phyloP scores from a whole-genome alignment of 2,113 vertebrate genomes.

The Ivindomyrus marchei region DNA sequence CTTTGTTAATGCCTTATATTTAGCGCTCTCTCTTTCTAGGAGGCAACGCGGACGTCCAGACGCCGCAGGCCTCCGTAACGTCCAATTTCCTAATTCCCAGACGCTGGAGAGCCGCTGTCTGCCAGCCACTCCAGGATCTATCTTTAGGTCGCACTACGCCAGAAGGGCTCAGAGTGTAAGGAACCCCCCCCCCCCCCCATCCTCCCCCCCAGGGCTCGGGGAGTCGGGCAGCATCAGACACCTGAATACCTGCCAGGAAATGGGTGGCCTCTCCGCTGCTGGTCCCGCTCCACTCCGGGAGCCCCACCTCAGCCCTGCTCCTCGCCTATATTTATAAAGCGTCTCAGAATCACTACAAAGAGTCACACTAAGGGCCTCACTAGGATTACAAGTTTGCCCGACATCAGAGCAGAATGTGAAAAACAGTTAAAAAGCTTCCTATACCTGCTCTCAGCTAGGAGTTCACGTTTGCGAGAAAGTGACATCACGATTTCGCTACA shows the following conservation, averaged over 20 bases:
- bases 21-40: not conserved
- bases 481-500: not conserved
- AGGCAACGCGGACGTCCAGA: not conserved
- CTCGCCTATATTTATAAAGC: not conserved
- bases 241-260: conserved; percentile 4
- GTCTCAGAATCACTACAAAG: not conserved
- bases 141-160: not conserved
- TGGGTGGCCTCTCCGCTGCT: not conserved
- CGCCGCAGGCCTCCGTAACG: not conserved
- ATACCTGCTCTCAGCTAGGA: not conserved
- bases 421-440: not conserved
- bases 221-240: not conserved
- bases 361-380: not conserved
- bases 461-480: not conserved
- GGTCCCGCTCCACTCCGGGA: not conserved
- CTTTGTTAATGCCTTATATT: not conserved
- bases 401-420: not conserved
- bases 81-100: not conserved
- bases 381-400: not conserved
- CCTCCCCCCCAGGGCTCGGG: not conserved
- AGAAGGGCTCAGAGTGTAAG: not conserved
- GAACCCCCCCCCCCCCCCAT: not conserved
- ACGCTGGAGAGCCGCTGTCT: not conserved
- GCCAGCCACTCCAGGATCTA: not conserved
- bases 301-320: not conserved